Evolutionary conservation across 2,888 invertebrate species (phyloP).

Genomic region (Drosophila paracracens): DNA sequence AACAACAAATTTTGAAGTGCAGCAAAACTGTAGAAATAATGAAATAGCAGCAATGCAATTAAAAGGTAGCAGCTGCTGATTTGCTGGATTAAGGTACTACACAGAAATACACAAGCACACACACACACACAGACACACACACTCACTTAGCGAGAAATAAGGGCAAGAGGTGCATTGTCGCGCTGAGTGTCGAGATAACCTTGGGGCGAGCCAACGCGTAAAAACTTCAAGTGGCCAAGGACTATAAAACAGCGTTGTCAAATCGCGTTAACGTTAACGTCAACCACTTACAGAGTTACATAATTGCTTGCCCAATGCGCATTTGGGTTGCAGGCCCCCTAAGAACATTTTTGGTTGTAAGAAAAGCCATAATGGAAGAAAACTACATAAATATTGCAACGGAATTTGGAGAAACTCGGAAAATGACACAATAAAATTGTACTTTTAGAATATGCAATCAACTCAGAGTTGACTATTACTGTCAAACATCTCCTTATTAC

Average conservation of each 20-base stretch:
- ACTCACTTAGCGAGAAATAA: not conserved
- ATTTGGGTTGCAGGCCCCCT: not conserved
- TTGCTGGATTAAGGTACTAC: constrained; percentile 54
- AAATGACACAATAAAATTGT: not conserved
- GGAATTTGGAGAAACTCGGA: not conserved
- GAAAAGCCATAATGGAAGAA: not conserved
- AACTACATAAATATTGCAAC: constrained; percentile 1
- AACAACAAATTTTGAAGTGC: constrained; percentile 61
- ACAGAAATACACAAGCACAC: constrained; percentile 19
- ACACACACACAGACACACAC: not conserved
- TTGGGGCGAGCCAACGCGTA: constrained; percentile 41
- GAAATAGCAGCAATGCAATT: constrained; percentile 77
- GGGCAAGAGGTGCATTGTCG: constrained; percentile 43
- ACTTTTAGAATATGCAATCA: not conserved
- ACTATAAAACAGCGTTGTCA: constrained; percentile 47
- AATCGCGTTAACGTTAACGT: constrained; percentile 50
- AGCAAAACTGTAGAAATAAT: constrained; percentile 67
- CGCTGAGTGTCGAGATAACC: constrained; percentile 53
- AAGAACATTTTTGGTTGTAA: not conserved
- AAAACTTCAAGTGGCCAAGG: constrained; percentile 47
- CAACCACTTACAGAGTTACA: constrained; percentile 55
- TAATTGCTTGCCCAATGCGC: constrained; percentile 47
- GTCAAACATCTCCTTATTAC: not conserved
- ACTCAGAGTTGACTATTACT: not conserved
- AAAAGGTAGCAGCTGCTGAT: constrained; percentile 75